Conservation (phyloP, 2,797 vertebrate species). For the Cyprinella venusta region DNA sequence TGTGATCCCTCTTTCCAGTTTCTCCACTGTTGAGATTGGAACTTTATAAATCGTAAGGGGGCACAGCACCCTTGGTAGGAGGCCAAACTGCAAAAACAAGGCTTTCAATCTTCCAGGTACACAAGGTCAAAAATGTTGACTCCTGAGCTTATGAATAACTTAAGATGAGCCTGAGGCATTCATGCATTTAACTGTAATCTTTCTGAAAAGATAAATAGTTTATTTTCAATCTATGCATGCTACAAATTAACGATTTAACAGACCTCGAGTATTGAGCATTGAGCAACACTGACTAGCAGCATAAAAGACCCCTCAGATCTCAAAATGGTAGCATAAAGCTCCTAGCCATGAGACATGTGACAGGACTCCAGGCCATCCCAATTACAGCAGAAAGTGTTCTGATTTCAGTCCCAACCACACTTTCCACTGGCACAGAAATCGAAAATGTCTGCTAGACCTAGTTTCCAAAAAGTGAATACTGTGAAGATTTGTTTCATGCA, state of each 20-base stretch:
- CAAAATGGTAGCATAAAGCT: constrained; percentile 1
- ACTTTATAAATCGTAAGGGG: too few species aligned
- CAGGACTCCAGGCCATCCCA: constrained; percentile 40
- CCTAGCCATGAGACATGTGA: constrained; percentile 36
- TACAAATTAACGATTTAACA: neutral
- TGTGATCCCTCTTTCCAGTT: too few species aligned
- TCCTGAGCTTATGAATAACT: constrained; percentile 16
- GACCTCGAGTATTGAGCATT: neutral
- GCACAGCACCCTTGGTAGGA: too few species aligned
- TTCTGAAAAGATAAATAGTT: neutral
- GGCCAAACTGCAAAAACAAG: too few species aligned
- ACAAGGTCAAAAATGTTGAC: constrained; percentile 1
- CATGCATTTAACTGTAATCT: neutral
- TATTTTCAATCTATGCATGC: neutral
- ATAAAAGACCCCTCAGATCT: neutral
- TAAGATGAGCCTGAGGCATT: neutral
- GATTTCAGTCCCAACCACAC: constrained; percentile 51
- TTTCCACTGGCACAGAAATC: constrained; percentile 51
- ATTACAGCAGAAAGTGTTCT: constrained; percentile 44
- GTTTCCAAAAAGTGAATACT: constrained; percentile 31
- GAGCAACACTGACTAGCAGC: neutral
- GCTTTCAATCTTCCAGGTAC: too few species aligned
- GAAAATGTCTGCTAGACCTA: constrained; percentile 37
- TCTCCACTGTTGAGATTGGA: too few species aligned
- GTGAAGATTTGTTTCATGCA: constrained; percentile 27